Conservation (phyloP, 1,140 invertebrate genomes). For the Trigoniulus corallinus region DNA sequence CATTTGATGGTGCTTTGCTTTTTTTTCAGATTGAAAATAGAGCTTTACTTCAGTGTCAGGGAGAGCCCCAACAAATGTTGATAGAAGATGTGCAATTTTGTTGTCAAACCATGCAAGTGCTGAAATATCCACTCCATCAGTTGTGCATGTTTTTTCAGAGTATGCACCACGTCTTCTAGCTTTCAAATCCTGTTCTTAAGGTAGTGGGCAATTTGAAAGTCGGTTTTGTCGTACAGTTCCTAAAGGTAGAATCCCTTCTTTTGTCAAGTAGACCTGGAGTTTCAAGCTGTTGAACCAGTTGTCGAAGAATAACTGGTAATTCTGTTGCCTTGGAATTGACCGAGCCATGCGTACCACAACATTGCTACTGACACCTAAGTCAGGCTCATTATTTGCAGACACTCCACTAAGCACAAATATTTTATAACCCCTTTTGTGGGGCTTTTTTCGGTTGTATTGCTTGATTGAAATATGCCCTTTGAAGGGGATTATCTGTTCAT, state of each 20-base stretch:
- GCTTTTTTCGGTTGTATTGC: constrained; percentile 15
- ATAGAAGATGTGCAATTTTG: not conserved
- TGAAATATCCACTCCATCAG: too few relatives aligned
- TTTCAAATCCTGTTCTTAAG: too few relatives aligned
- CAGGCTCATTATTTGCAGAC: constrained; percentile 7
- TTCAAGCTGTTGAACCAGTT: constrained; percentile 15
- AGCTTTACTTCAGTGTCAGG: not conserved
- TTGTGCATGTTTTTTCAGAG: too few relatives aligned
- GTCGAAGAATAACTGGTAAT: constrained; percentile 16
- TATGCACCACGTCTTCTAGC: too few relatives aligned
- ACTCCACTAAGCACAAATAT: constrained; percentile 15
- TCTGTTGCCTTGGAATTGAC: constrained; percentile 10
- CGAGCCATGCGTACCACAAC: constrained; percentile 11
- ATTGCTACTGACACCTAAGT: too few relatives aligned
- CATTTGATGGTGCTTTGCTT: not conserved
- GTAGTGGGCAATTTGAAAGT: too few relatives aligned
- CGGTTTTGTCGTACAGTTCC: constrained; percentile 25
- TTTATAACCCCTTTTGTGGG: constrained; percentile 17
- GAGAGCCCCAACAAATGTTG: not conserved
- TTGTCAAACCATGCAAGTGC: constrained; percentile 1
- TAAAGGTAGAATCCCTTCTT: constrained; percentile 19
- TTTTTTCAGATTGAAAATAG: not conserved
- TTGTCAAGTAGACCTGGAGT: constrained; percentile 12
- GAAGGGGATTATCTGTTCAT: constrained; percentile 28
- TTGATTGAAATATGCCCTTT: constrained; percentile 25